Base-by-base conservation (phyloP, 2,888 invertebrate species). In the Mongoloraphidia duomilia region DNA sequence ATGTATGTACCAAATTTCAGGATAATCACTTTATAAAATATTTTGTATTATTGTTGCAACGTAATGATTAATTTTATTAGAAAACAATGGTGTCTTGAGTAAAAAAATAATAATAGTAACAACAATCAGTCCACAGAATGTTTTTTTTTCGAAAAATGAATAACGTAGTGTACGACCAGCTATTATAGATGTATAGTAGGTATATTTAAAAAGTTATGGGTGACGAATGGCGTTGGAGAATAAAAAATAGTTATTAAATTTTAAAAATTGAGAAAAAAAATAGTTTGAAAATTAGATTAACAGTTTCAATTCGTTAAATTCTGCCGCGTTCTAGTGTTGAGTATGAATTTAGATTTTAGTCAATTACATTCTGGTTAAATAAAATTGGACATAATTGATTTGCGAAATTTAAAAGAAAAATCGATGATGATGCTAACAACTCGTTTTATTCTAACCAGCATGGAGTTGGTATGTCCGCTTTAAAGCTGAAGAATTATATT, bases 261-360 rank as follows among this genome's bases (percentile, higher is more conserved):
- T 44, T 49, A 52, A 46, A 41, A 47, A 44, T 50, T 33, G 44
- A 40, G 35, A 51, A 55, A 52, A 52, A 51, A 50, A 49, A 52
- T 52, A 47, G 54, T 54, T 53, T 53, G 53, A 53, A 53, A 54
- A 55, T 50, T 55, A 54, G 54, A 54, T 54, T 54, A 56, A 52
- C 47, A 17, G 46, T 45, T 36, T 9, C 46, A 51, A 55, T 55
- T 40, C 17, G 13, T 42, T 33, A 42, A 42, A 42, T 42, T 12
- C 42, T 42, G 42, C 34, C 17, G n/a, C 33, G 10, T 33, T 33
- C 26, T 26, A 26, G 26, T 26, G 26, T 26, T 26, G 26, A 26
- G 26, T 26, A 26, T 26, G 26, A 26, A 26, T 26, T 26, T 26
- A 26, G 26, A 26, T 26, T 26, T 26, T 26, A 26, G 26, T 26